Percentiles rank a stretch among this genome's conserved stretches.
These are phyloP conservation scores for Drosophila flavopinicola DNA, from an alignment of 2,888 invertebrate genomes.

Conservation along the genomic window DNA sequence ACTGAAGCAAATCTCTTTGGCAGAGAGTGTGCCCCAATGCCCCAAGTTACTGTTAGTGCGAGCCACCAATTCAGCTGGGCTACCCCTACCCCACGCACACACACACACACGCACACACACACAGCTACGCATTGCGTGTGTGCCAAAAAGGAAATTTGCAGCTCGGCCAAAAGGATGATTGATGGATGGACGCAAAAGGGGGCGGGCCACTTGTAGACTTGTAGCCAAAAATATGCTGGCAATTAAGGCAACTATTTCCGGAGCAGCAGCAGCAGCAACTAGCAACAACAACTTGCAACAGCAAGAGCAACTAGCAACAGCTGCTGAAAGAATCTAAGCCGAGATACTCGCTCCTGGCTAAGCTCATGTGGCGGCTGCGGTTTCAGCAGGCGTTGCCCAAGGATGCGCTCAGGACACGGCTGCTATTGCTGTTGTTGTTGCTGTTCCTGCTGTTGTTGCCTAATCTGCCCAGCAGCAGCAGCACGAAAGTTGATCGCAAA, in stretches of 20 bases:
- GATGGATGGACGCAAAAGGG: constrained; percentile 24
- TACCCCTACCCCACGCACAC: neutral
- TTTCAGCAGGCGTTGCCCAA: constrained; percentile 47
- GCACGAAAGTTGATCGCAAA: constrained; percentile 60
- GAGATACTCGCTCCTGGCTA: constrained; percentile 16
- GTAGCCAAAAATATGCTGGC: constrained; percentile 43
- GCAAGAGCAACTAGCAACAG: constrained; percentile 35
- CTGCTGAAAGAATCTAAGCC: constrained; percentile 32
- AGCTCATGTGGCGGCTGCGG: constrained; percentile 38
- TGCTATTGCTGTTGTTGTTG: constrained; percentile 9
- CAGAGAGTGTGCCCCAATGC: neutral
- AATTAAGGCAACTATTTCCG: constrained; percentile 46
- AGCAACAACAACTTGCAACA: constrained; percentile 6
- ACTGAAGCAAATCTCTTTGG: neutral
- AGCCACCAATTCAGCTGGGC: neutral
- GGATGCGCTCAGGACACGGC: constrained; percentile 41
- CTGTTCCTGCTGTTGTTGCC: constrained; percentile 29
- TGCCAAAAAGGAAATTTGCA: constrained; percentile 10
- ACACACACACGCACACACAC: neutral
- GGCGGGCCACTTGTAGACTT: constrained; percentile 22
- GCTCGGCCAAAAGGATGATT: constrained; percentile 33
- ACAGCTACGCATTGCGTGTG: constrained; percentile 22
- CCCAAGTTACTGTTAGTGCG: too few relatives aligned
- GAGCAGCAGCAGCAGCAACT: constrained; percentile 25
- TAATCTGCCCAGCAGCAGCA: constrained; percentile 56